phyloP scores from a whole-genome alignment of 1,140 invertebrate species.

The Linepithema humile region DNA sequence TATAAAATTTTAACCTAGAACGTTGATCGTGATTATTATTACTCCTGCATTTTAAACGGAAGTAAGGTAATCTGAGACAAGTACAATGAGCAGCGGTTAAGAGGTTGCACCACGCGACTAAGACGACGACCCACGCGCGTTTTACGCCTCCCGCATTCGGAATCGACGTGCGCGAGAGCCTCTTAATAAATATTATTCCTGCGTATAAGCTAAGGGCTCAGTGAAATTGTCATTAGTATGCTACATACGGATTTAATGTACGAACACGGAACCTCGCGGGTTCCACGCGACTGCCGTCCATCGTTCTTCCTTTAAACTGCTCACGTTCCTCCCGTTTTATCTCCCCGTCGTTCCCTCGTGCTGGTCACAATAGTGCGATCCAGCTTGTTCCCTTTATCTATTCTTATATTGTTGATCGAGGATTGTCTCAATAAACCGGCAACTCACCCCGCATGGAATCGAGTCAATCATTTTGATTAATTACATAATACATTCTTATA shows the following conservation, averaged over 20 bases:
- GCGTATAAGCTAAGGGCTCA: slow-evolving; percentile 44
- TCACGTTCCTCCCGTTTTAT: slow-evolving; percentile 44
- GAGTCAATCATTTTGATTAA: slow-evolving; percentile 36
- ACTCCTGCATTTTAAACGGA: slow-evolving; percentile 34
- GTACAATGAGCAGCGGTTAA: slow-evolving; percentile 53
- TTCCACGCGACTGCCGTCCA: slow-evolving; percentile 47
- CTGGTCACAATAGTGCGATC: slow-evolving; percentile 29
- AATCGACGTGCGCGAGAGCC: slow-evolving; percentile 18
- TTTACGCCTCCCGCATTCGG: slow-evolving; percentile 40
- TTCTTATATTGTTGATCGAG: background rate
- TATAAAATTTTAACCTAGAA: slow-evolving; percentile 11
- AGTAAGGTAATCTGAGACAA: slow-evolving; percentile 50
- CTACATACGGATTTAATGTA: slow-evolving; percentile 38
- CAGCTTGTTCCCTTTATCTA: slow-evolving; percentile 44
- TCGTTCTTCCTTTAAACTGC: slow-evolving; percentile 52
- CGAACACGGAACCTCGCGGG: slow-evolving; percentile 50
- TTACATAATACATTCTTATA: slow-evolving; percentile 5
- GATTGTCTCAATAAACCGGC: slow-evolving; percentile 15
- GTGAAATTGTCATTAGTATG: slow-evolving; percentile 53
- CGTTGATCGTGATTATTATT: slow-evolving; percentile 39
- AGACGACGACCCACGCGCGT: slow-evolving; percentile 53
- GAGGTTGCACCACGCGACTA: slow-evolving; percentile 53
- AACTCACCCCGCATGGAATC: background rate
- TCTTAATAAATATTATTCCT: slow-evolving; percentile 53
- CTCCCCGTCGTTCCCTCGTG: background rate